Evolutionary conservation across 2,797 vertebrate species (phyloP).

Genomic region (Diplodus puntazzo): DNA sequence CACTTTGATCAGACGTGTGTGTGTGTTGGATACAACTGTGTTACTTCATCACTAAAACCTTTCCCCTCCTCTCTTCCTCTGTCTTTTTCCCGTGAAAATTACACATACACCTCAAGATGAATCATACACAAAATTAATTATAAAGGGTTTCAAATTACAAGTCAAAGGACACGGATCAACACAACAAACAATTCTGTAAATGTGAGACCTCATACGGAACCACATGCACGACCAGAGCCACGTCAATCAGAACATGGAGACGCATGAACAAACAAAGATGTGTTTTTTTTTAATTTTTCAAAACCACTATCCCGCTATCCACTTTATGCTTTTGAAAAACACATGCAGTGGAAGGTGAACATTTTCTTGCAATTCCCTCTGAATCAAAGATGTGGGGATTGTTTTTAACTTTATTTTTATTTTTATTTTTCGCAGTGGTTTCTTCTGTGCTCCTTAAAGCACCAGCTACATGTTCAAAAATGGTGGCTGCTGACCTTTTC

Average conservation of each 20-base stretch:
- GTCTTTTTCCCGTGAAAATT: background rate
- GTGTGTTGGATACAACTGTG: constrained; percentile 33
- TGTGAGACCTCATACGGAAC: too few relatives aligned
- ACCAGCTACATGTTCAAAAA: background rate
- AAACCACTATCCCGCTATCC: background rate
- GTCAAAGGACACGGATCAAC: background rate
- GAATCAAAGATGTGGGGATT: too few relatives aligned
- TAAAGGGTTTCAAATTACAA: background rate
- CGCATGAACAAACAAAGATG: background rate
- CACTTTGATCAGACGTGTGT: constrained; percentile 44
- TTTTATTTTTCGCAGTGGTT: background rate
- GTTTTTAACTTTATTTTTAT: background rate
- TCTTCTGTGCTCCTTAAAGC: background rate
- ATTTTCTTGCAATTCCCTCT: background rate
- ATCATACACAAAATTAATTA: constrained; percentile 10
- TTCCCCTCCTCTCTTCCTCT: background rate
- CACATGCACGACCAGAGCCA: background rate
- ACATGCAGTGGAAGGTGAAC: background rate
- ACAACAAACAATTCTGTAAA: background rate
- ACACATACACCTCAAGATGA: background rate
- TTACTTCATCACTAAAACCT: constrained; percentile 33
- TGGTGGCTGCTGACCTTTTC: too few relatives aligned
- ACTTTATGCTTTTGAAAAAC: background rate
- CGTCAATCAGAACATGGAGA: too few relatives aligned
- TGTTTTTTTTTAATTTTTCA: background rate